phyloP scores from a whole-genome alignment of 2,797 vertebrate genomes.

The Mus caroli region DNA sequence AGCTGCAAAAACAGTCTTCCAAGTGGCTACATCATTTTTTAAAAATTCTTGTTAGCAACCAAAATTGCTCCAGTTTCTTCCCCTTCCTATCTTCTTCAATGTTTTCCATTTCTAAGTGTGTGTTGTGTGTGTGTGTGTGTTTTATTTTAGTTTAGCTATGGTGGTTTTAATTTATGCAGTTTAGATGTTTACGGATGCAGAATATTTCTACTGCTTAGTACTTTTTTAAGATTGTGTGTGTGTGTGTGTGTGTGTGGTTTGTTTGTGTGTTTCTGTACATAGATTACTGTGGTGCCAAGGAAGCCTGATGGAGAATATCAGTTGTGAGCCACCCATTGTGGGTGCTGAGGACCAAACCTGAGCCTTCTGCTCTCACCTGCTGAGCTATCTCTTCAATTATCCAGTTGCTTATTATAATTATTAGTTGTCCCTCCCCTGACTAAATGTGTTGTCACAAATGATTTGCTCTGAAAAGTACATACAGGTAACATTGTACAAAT shows the following conservation, averaged over 20 bases:
- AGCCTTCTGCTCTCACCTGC: not conserved
- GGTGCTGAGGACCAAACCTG: not conserved
- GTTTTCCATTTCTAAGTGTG: not conserved
- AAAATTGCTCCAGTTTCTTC: not conserved
- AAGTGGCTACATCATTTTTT: not conserved
- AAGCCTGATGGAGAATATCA: not conserved
- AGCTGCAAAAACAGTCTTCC: not conserved
- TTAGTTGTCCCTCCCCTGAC: not conserved
- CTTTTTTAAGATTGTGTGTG: not conserved
- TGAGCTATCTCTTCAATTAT: too few species aligned
- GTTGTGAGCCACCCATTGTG: not conserved
- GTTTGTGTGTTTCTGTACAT: not conserved
- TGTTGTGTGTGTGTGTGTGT: not conserved
- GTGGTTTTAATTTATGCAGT: slow-evolving; percentile 19
- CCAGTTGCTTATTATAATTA: not conserved
- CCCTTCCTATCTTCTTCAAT: not conserved
- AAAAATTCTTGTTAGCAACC: not conserved
- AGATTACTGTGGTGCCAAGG: not conserved
- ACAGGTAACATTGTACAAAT: not conserved
- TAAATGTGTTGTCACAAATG: not conserved
- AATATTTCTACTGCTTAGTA: not conserved
- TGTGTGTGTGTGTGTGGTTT: too few species aligned
- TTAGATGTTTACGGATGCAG: not conserved
- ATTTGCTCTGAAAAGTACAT: not conserved
- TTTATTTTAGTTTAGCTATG: not conserved